A percentile compares a stretch with the other conserved stretches of the same genome.
Evolutionary conservation across 1,140 invertebrate genomes (phyloP).

Genomic region (Ericerus pela): DNA sequence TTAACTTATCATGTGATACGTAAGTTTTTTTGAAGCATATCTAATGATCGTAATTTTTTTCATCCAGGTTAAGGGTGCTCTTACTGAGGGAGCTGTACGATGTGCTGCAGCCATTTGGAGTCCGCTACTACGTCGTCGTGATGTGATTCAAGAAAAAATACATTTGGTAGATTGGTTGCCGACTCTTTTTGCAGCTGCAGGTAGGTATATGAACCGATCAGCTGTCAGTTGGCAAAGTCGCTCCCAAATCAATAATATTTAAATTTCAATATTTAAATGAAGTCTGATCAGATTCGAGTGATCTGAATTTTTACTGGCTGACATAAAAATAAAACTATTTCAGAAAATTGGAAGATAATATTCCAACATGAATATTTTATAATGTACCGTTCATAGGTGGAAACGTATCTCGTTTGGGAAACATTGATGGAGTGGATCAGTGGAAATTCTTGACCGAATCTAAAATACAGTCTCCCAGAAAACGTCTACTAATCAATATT

Average conservation of each 20-base stretch:
- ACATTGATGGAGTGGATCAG: conserved; percentile 53
- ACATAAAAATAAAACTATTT: no score
- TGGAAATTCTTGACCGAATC: conserved; percentile 46
- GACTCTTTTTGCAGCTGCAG: conserved; percentile 45
- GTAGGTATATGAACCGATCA: conserved; percentile 31
- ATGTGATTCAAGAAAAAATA: conserved; percentile 33
- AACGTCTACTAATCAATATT: conserved; percentile 54
- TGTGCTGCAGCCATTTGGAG: conserved; percentile 36
- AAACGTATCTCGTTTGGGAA: conserved; percentile 23
- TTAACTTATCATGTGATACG: no score
- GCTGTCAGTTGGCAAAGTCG: no score
- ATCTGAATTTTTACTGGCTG: no score
- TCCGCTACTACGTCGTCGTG: conserved; percentile 31
- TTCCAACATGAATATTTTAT: no score
- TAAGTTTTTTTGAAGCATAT: no score
- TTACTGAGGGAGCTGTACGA: conserved; percentile 51
- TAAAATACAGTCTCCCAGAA: conserved; percentile 33
- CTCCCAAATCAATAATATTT: no score
- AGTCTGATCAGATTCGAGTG: no score
- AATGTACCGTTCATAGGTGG: conserved; percentile 25
- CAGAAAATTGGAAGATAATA: no score
- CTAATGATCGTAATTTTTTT: no score
- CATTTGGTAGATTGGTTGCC: conserved; percentile 43
- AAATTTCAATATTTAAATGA: no score
- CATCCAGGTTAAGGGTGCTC: conserved; percentile 37